These are phyloP conservation scores for Arothron firmamentum DNA, from an alignment of 2,113 vertebrate genomes.

Conservation along the genomic window DNA sequence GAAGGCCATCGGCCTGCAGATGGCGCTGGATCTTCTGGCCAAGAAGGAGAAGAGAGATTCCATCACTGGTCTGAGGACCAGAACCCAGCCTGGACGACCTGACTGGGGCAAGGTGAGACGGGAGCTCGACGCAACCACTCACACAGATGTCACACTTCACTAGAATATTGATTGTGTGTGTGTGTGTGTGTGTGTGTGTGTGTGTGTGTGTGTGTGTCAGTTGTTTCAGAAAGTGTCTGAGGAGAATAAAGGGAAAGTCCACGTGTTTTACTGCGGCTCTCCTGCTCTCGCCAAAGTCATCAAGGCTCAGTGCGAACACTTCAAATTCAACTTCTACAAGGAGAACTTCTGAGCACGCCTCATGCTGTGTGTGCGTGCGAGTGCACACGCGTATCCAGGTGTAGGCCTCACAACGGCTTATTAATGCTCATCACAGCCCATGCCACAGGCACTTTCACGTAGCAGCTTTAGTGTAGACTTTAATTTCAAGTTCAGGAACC, in stretches of 20 bases:
- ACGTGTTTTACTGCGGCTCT: slow-evolving; percentile 87
- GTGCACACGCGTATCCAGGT: slow-evolving; percentile 1
- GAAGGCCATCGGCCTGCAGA: slow-evolving; percentile 89
- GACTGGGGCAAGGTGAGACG: slow-evolving; percentile 81
- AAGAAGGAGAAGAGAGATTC: slow-evolving; percentile 83
- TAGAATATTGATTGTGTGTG: too few relatives aligned
- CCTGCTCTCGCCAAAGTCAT: slow-evolving; percentile 77
- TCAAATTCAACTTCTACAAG: slow-evolving; percentile 83
- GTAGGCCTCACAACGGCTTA: too few relatives aligned
- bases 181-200: too few relatives aligned
- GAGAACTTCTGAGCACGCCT: slow-evolving; percentile 79
- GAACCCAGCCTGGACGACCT: slow-evolving; percentile 83
- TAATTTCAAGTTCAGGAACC: too few relatives aligned
- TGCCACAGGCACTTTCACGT: too few relatives aligned
- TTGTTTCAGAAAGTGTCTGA: slow-evolving; percentile 81
- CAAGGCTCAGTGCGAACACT: slow-evolving; percentile 77
- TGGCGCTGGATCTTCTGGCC: slow-evolving; percentile 87
- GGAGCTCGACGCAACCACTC: background rate
- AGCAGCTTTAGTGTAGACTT: too few relatives aligned
- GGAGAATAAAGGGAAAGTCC: slow-evolving; percentile 81
- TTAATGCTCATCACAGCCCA: too few relatives aligned
- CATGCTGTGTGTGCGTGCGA: background rate
- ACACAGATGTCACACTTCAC: background rate
- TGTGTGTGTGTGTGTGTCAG: slow-evolving; percentile 49
- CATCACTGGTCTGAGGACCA: slow-evolving; percentile 82